Percentiles rank a stretch among this genome's conserved stretches.
These are phyloP conservation scores for Marcusenius ussheri DNA, from an alignment of 2,113 vertebrate genomes.

Conservation along the genomic window DNA sequence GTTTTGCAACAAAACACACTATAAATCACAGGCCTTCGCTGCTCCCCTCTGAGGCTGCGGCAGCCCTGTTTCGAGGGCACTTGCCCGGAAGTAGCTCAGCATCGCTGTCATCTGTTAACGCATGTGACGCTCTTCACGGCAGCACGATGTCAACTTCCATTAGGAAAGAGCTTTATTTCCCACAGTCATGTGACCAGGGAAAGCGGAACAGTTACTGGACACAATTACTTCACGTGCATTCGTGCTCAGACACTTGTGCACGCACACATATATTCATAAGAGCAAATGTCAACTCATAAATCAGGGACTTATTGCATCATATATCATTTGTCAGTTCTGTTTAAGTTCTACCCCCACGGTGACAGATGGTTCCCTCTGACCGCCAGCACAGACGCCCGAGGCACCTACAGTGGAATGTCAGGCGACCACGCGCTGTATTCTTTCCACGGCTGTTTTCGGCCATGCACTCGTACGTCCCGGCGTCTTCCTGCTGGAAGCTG, in stretches of 20 bases:
- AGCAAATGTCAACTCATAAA: background rate
- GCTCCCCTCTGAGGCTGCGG: background rate
- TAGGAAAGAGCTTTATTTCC: slow-evolving; percentile 17
- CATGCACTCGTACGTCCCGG: slow-evolving; percentile 82
- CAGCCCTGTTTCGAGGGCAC: background rate
- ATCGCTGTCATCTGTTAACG: slow-evolving; percentile 15
- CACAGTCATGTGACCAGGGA: background rate
- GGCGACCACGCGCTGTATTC: slow-evolving; percentile 77
- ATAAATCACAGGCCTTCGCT: background rate
- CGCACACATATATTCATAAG: background rate
- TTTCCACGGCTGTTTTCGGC: slow-evolving; percentile 86
- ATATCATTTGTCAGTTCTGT: background rate
- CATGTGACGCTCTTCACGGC: background rate
- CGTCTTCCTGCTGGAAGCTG: slow-evolving; percentile 85
- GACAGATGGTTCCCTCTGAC: background rate
- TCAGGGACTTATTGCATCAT: background rate
- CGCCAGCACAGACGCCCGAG: background rate
- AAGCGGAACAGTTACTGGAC: background rate
- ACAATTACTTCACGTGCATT: background rate
- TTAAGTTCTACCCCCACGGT: background rate
- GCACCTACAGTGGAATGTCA: slow-evolving; percentile 84
- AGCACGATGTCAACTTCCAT: slow-evolving; percentile 6
- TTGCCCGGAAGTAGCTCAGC: slow-evolving; percentile 22
- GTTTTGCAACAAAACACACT: slow-evolving; percentile 14
- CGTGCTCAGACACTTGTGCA: background rate